A percentile compares a stretch with the other conserved stretches of the same genome.
These are phyloP conservation scores for Chelidonichthys spinosus DNA, from an alignment of 2,797 vertebrate species.

Conservation along the genomic window DNA sequence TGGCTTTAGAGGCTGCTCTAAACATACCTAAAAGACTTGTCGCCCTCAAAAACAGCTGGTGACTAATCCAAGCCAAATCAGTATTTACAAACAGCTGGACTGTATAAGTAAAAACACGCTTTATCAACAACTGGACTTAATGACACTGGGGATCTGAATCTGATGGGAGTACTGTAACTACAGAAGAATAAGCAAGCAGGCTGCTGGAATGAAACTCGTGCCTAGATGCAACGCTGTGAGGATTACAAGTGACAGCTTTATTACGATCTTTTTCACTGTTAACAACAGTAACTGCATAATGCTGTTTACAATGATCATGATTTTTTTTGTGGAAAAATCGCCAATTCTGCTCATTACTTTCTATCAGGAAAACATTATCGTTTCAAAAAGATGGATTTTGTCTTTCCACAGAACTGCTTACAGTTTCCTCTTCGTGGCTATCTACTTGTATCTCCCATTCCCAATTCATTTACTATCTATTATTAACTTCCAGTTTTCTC, in stretches of 20 bases:
- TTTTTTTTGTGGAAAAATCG: constrained; percentile 36
- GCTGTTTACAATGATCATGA: constrained; percentile 22
- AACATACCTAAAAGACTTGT: constrained; percentile 24
- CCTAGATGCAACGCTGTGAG: constrained; percentile 20
- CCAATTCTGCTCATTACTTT: constrained; percentile 29
- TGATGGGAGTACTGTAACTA: constrained; percentile 38
- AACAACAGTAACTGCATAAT: constrained; percentile 25
- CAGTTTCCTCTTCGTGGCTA: constrained; percentile 16
- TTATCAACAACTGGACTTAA: constrained; percentile 19
- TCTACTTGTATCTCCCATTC: background rate
- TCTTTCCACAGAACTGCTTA: constrained; percentile 17
- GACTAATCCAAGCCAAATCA: background rate
- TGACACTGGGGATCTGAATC: constrained; percentile 48
- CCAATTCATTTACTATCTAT: constrained; percentile 10
- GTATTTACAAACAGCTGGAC: background rate
- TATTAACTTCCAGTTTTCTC: constrained; percentile 22
- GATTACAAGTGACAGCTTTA: constrained; percentile 54
- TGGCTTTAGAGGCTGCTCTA: constrained; percentile 28
- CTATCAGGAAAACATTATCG: constrained; percentile 31
- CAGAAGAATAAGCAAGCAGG: constrained; percentile 38
- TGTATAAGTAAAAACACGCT: constrained; percentile 6
- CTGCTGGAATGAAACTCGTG: constrained; percentile 43
- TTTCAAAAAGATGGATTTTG: constrained; percentile 37
- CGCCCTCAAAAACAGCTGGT: background rate
- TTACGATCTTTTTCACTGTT: constrained; percentile 29